Evolutionary conservation across 2,888 invertebrate species (phyloP).

Genomic region (Stenodera caucasica): DNA sequence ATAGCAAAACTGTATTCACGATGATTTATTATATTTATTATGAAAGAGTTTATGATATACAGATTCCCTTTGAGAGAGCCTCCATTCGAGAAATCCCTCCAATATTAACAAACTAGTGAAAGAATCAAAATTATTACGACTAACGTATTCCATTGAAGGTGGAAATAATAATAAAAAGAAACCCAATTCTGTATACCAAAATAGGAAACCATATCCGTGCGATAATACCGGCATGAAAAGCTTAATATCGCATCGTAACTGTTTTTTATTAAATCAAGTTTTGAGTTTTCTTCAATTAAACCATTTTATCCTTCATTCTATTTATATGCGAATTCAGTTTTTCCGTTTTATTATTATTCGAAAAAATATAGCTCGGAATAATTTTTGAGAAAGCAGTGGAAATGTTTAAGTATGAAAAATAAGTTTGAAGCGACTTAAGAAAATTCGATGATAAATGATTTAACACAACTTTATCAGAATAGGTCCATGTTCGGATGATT

Average conservation of each 20-base stretch:
- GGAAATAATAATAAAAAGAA: not conserved
- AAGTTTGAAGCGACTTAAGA: conserved; percentile 3
- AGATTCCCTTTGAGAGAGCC: conserved; percentile 16
- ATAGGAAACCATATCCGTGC: not conserved
- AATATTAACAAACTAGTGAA: conserved; percentile 16
- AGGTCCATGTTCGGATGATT: conserved; percentile 10
- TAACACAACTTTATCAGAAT: conserved; percentile 14
- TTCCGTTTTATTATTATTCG: not conserved
- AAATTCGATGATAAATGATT: conserved; percentile 18
- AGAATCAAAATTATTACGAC: not conserved
- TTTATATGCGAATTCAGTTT: not conserved
- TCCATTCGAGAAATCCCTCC: not conserved
- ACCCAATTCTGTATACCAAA: not conserved
- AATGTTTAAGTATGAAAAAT: not conserved
- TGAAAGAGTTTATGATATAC: conserved; percentile 31
- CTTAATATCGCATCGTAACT: not conserved
- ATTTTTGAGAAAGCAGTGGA: not conserved
- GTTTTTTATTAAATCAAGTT: conserved; percentile 1
- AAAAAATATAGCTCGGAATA: not conserved
- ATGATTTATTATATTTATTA: conserved; percentile 37
- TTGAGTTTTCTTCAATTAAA: not conserved
- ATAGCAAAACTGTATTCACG: conserved; percentile 24
- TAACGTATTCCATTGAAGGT: not conserved
- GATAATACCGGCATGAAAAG: not conserved
- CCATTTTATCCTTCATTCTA: not conserved